Base-by-base conservation (phyloP, 2,797 vertebrate species). In the Kryptopterus vitreolus region DNA sequence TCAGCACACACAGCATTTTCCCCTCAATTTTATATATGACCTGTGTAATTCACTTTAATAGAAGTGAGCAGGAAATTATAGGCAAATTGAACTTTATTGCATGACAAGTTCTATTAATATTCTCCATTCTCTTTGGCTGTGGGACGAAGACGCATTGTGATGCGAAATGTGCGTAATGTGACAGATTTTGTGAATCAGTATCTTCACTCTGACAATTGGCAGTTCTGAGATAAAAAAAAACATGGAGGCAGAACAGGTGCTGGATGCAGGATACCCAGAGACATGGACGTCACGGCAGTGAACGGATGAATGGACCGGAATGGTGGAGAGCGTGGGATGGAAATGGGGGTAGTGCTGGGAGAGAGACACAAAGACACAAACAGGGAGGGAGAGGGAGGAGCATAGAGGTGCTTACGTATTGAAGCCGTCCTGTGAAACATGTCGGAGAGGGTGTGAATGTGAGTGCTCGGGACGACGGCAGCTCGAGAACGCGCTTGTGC, bases 401-500 rank as follows among this genome's bases (percentile, higher is more conserved):
- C 89, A 87, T 89, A 62, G 78, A 69, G 35, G 46, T 59, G 48
- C 88, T 93, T 92, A 91, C 89, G 89, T 93, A 92, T 92, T 90
- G 79, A 84, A 78, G 87, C 84, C 77, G 86, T 80, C 84, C 82
- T 85, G 82, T 82, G 80, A 86, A 84, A 82, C 78, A 58, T 82
- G 88, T 83, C 72, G 53, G 77, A 81, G 82, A 76, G 76, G 82
- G 80, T 77, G 81, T 81, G 81, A 69, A 66, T 69, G 11, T 69
- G 86, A 85, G 77, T 73, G 82, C 78, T 87, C 82, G 81, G 79
- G 29, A 59, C 20, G 77, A 79, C 76, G 38, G 43, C 82, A 83
- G 81, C 86, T 82, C 35, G 20, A 52, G 62, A 83, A 78, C 24
- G 66, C 12, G n/a, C 46, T 38, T 16, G 20, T 59, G 57, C 72